Evolutionary conservation across 2,797 vertebrate genomes (phyloP).

Genomic region (Tympanoctomys barrerae): DNA sequence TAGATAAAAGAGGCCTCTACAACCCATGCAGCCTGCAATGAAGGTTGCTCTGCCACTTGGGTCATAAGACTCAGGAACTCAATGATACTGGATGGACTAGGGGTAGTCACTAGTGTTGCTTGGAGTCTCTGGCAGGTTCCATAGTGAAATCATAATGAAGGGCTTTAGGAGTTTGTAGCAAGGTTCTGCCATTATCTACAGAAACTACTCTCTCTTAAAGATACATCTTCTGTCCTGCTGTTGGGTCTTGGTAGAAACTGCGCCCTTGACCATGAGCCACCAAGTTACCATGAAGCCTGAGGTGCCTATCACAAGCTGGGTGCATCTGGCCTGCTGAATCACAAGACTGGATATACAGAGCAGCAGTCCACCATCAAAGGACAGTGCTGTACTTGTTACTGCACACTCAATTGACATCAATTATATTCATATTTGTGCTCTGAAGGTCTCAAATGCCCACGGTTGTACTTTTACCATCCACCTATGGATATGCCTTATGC

Average conservation of each 20-base stretch:
- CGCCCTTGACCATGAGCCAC: not conserved
- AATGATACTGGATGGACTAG: not conserved
- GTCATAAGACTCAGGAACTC: not conserved
- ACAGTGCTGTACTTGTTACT: not conserved
- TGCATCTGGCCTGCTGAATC: not conserved
- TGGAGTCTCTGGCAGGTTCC: not conserved
- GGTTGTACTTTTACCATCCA: not conserved
- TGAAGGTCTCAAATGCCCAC: not conserved
- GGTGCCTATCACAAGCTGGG: not conserved
- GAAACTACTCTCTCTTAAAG: not conserved
- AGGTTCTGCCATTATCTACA: not conserved
- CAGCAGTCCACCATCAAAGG: not conserved
- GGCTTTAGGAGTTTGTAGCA: too few species aligned
- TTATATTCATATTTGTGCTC: not conserved
- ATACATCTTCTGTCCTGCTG: not conserved
- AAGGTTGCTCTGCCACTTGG: not conserved
- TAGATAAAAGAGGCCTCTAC: not conserved
- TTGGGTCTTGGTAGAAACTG: not conserved
- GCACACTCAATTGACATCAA: not conserved
- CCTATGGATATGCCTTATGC: too few species aligned
- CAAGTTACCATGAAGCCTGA: not conserved
- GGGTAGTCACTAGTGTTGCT: not conserved
- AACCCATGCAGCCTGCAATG: not conserved
- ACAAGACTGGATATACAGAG: not conserved
- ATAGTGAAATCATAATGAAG: too few species aligned